Conservation (phyloP, 2,888 invertebrate genomes). For the Chaetogeoica ovagalla region DNA sequence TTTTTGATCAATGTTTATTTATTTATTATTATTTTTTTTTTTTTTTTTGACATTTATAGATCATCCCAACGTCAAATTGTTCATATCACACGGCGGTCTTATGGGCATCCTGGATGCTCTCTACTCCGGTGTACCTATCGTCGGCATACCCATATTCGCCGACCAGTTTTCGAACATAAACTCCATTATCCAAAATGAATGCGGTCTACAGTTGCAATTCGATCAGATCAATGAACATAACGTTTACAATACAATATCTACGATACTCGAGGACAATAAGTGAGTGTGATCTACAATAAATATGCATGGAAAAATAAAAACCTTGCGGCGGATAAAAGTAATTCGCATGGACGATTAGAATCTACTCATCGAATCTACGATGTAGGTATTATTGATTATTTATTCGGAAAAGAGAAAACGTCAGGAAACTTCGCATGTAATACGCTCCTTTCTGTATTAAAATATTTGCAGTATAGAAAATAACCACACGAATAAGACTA, state of each 20-base stretch:
- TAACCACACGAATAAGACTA: too few relatives aligned
- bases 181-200: constrained; percentile 26
- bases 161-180: constrained; percentile 46
- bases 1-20: not conserved
- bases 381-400: too few relatives aligned
- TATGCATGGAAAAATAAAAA: too few relatives aligned
- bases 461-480: too few relatives aligned
- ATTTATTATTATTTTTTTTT: not conserved
- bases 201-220: constrained; percentile 25
- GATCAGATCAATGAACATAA: constrained; percentile 45
- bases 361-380: too few relatives aligned
- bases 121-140: constrained; percentile 35
- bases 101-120: constrained; percentile 41
- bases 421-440: too few relatives aligned
- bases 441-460: too few relatives aligned
- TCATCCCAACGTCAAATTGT: constrained; percentile 48
- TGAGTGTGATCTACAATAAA: not conserved
- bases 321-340: too few relatives aligned
- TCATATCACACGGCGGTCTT: constrained; percentile 44
- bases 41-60: not conserved
- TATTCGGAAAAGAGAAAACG: too few relatives aligned
- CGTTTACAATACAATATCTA: not conserved
- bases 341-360: too few relatives aligned
- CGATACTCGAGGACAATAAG: constrained; percentile 4
- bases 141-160: constrained; percentile 46